Evolutionary conservation across 2,113 vertebrate genomes (phyloP).

Genomic region (Isurus oxyrinchus): DNA sequence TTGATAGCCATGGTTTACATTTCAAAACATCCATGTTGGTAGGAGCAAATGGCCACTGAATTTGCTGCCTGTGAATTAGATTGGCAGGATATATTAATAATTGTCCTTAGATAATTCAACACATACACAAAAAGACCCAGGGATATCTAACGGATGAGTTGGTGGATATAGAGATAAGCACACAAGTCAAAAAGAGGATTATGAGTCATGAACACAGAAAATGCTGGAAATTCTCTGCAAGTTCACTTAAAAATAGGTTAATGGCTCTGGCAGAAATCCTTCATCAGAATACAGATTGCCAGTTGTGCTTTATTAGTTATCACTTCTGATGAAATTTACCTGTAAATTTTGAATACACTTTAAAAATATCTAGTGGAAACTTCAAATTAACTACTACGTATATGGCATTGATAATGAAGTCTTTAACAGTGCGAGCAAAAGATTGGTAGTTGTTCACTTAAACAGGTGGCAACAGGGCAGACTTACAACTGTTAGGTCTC

Average conservation of each 20-base stretch:
- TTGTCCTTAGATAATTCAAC: neutral
- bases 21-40: neutral
- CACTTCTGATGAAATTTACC: neutral
- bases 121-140: neutral
- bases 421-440: neutral
- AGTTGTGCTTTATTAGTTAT: neutral
- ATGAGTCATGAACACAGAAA: neutral
- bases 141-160: neutral
- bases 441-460: neutral
- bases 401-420: neutral
- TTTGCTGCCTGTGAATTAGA: neutral
- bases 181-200: neutral
- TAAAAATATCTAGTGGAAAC: neutral
- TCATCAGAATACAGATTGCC: neutral
- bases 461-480: neutral
- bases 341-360: neutral
- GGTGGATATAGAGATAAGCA: neutral
- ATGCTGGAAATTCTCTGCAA: neutral
- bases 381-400: neutral
- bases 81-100: neutral
- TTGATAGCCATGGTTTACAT: neutral
- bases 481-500: neutral
- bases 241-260: neutral
- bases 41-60: neutral
- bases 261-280: neutral